phyloP scores from a whole-genome alignment of 2,113 vertebrate species.

The Anguilla rostrata region DNA sequence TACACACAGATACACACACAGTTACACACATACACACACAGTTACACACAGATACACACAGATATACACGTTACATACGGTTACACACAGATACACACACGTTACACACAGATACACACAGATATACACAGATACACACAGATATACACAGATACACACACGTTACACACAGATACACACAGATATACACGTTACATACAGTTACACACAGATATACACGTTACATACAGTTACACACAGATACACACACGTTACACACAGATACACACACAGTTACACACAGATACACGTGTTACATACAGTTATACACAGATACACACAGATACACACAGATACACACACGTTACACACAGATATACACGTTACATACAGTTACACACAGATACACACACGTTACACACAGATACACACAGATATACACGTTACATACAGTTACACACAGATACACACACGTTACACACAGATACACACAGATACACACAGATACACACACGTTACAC shows the following conservation, averaged over 20 bases:
- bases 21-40: background rate
- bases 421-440: too few relatives aligned
- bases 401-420: too few relatives aligned
- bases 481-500: too few relatives aligned
- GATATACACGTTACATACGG: background rate
- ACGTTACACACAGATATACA: background rate
- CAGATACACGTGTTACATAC: too few relatives aligned
- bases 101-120: too few relatives aligned
- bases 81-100: too few relatives aligned
- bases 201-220: constrained; percentile 5
- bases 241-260: too few relatives aligned
- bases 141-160: background rate
- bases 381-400: constrained; percentile 18
- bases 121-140: background rate
- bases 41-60: constrained; percentile 21
- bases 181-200: too few relatives aligned
- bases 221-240: constrained; percentile 7
- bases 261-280: too few relatives aligned
- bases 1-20: constrained; percentile 16
- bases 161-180: constrained; percentile 24
- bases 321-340: background rate
- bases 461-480: background rate
- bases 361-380: too few relatives aligned
- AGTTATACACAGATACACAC: background rate
- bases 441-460: constrained; percentile 9